Evolutionary conservation across 2,888 invertebrate species (phyloP), one percentile per base, ranked within the genome.

Genomic region (Scotopteryx bipunctaria): DNA sequence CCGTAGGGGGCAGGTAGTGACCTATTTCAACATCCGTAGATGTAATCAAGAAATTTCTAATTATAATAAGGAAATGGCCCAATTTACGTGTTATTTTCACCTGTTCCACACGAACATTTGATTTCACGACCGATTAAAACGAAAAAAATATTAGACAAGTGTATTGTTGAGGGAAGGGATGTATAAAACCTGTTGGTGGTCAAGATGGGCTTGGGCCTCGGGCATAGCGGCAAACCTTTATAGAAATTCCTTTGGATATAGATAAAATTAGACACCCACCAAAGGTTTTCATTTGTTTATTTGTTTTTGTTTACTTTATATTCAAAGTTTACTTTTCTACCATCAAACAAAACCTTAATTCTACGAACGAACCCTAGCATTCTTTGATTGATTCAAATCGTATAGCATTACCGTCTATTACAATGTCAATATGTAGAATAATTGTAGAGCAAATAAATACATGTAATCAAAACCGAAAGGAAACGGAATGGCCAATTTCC

Each of bases 121-220:
- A 84, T 86, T 79, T 77, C 69, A 72, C 71, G 65, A 63, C 47
- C 64, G 83, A 84, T 86, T 82, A 73, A 40, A 44, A 66, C 54
- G 57, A 70, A 67, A 67, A 51, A 40, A 51, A 31, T 25, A 31
- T 54, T 45, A 44, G 53, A 38, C 23, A 37, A 40, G 40, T 35
- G 38, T 21, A 42, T 42, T 36, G 46, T 52, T 45, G 36, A n/a
- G n/a, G n/a, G 45, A 36, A 40, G 48, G 53, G 48, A 48, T 43
- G 53, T 3, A 36, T 31, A 15, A 48, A 48, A 54, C 54, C 54
- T 44, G 54, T 54, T 54, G 43, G 42, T 44, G 47, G 47, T 47
- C 40, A 48, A 54, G 23, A 25, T 50, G 36, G 37, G 23, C 8
- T 13, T 16, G 40, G 29, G 35, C 15, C 17, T 38, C 35, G 33